Evolutionary conservation across 1,140 invertebrate species (phyloP), one percentile per base, ranked within the genome.

Genomic region (Neocloeon triangulifer): DNA sequence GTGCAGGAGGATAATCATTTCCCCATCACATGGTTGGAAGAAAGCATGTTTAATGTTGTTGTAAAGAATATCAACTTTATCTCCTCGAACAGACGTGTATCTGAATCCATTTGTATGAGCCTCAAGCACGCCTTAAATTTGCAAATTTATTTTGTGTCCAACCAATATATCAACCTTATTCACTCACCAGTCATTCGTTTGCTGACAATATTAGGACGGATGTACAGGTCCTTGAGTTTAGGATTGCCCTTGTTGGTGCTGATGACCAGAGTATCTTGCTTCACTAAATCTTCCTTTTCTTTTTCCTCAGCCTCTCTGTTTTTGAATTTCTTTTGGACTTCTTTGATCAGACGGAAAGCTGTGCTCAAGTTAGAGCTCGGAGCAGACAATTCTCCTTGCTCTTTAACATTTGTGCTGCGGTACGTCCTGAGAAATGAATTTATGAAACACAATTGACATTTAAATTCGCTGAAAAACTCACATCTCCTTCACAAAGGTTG

Each of bases 41-140:
- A 98, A 95, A 5, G 95, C 92, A 53, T 98, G 92, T 50, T 96
- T 95, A 39, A 99, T 97, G 53, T 99, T 99, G 58, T 98, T 98
- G 49, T 98, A 99, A 13, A 99, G 58, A 43, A 99, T 95, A 48
- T 99, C 95, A 1, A 99, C 91, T 66, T 97, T 97, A 47, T 98
- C 94, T 7, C 94, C 92, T 42, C 92, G 67, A 2, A 98, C 82
- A 2, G 91, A 96, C 2, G 89, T 97, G 47, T 97, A 99, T 14
- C 94, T 73, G 48, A 97, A 97, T 30, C 92, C 95, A 55, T 99
- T 99, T 0, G 73, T 69, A 45, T 99, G 95, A 1, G 94, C 89
- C 56, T 98, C 92, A 34, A 97, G 55, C 19, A 67, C 66, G n/a
- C 72, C 48, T 50, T 26, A 13, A 41, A 31, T 20, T 27, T n/a